Percentiles rank a stretch among this genome's conserved stretches.
These are phyloP conservation scores for Galeopterus variegatus DNA, from an alignment of 2,113 vertebrate genomes.

Conservation along the genomic window DNA sequence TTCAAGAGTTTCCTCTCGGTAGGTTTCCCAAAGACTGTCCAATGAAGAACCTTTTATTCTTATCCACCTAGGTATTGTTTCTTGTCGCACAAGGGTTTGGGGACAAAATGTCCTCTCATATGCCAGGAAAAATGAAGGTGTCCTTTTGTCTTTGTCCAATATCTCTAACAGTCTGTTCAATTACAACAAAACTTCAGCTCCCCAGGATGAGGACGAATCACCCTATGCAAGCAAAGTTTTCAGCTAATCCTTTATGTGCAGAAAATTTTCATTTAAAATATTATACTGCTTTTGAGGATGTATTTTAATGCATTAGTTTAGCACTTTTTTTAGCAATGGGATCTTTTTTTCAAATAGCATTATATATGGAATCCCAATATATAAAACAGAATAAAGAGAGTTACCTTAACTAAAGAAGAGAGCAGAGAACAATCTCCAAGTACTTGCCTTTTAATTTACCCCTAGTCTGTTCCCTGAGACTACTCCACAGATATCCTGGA, in stretches of 20 bases:
- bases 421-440: not conserved
- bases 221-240: not conserved
- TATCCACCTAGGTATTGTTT: not conserved
- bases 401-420: not conserved
- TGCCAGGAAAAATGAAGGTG: not conserved
- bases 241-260: not conserved
- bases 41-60: not conserved
- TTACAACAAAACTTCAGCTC: not conserved
- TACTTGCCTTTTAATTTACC: not conserved
- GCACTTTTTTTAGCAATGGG: not conserved
- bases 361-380: not conserved
- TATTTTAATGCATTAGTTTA: not conserved
- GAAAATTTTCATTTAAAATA: conserved; percentile 8
- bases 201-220: not conserved
- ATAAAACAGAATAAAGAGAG: conserved; percentile 28
- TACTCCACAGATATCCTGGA: not conserved
- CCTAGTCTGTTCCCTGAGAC: not conserved
- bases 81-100: not conserved
- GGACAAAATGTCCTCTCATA: not conserved
- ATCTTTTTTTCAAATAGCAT: not conserved
- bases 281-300: conserved; percentile 9
- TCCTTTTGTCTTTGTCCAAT: not conserved
- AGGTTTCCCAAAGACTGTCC: not conserved
- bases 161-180: not conserved
- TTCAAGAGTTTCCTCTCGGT: not conserved